A percentile compares a stretch with the other conserved stretches of the same genome.
Conservation (phyloP, 2,113 vertebrate species). For the Sturnira hondurensis region DNA sequence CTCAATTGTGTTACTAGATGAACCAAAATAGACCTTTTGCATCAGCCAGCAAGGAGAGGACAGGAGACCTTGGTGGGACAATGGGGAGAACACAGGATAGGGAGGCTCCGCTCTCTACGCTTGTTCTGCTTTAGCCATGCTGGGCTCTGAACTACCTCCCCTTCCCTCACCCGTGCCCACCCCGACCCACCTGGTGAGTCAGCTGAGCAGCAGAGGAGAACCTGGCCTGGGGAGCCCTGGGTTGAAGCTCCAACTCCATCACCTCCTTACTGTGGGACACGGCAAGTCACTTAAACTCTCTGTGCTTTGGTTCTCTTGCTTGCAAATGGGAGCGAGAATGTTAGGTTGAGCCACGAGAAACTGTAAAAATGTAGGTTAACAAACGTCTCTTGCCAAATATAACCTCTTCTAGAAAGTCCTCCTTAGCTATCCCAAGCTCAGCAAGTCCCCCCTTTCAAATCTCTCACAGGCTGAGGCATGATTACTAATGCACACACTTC, state of each 20-base stretch:
- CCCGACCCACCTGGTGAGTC: not conserved
- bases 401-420: not conserved
- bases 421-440: not conserved
- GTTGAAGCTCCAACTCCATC: not conserved
- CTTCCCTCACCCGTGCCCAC: not conserved
- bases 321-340: not conserved
- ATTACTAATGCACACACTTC: not conserved
- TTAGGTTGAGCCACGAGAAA: not conserved
- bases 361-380: not conserved
- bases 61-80: not conserved
- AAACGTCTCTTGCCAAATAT: not conserved
- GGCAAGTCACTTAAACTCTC: not conserved
- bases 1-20: not conserved
- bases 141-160: not conserved
- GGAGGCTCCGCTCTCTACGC: not conserved
- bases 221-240: not conserved
- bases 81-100: not conserved
- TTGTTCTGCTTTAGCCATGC: not conserved
- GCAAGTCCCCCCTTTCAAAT: not conserved
- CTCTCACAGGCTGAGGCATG: not conserved
- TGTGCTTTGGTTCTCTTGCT: not conserved
- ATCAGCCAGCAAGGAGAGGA: not conserved
- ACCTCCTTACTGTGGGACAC: not conserved
- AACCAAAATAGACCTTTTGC: not conserved
- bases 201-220: not conserved